Evolutionary conservation across 2,888 invertebrate genomes (phyloP), one percentile per base, ranked within the genome.

Genomic region (Stenodera caucasica): DNA sequence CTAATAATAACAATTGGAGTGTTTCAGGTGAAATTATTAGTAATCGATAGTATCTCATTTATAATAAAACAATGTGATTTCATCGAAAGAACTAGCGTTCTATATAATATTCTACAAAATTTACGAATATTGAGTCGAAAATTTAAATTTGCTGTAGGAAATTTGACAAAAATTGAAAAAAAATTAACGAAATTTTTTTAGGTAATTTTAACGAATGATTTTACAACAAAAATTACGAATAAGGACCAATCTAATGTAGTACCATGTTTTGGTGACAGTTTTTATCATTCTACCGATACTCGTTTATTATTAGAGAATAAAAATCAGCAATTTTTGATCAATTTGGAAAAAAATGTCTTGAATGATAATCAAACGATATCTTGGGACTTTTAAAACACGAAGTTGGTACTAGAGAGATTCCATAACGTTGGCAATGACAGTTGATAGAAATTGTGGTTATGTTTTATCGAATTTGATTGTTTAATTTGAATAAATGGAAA

Each of bases 131-230:
- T 60, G 29, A 50, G 50, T 0, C 57, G 30, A 29, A n/a, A 9
- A 30, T 37, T 50, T 18, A 33, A 52, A 26, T 49, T 60, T 29
- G 21, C 56, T 2, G 60, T 60, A 56, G 7, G 11, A n/a, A 40
- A 29, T 35, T 23, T 18, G 45, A 11, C 2, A 32, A 8, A 14
- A 1, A 15, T 53, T 12, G 26, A 9, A 32, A 9, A 32, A 37
- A 8, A 12, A 21, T 40, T 15, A 11, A n/a, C 33, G 14, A 32
- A 26, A 52, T 14, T 6, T 18, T 55, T 23, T 60, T 55, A 57
- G 60, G 40, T 57, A 40, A 51, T 60, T 7, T 11, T 60, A 26
- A 60, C 60, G 6, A 60, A 60, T 37, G 57, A 60, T 18, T 53
- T 57, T 21, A 60, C 60, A 12, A 60, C 60, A n/a, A 49, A 50